Evolutionary conservation across 2,113 vertebrate species (phyloP).

Genomic region (Hydropotes inermis): DNA sequence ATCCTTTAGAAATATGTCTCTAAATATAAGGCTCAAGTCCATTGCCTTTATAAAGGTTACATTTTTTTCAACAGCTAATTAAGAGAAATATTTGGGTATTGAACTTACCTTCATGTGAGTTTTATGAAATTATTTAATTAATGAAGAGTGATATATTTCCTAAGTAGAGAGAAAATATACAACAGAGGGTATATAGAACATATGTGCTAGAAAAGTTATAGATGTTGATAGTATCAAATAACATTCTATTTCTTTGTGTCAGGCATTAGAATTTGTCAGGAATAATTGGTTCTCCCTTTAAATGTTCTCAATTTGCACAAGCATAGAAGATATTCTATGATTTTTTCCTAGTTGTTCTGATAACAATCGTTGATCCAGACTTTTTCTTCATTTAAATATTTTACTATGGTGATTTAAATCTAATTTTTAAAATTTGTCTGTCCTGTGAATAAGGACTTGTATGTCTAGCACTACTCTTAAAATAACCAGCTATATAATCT

Average conservation of each 20-base stretch:
- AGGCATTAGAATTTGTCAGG: not conserved
- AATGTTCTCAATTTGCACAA: not conserved
- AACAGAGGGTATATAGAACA: not conserved
- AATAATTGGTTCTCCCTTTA: not conserved
- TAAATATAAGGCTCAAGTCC: not conserved
- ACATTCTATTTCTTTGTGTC: not conserved
- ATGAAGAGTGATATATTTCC: not conserved
- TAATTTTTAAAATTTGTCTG: not conserved
- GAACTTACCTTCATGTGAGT: constrained; percentile 22
- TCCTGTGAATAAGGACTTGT: not conserved
- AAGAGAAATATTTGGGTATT: constrained; percentile 52
- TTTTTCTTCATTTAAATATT: not conserved
- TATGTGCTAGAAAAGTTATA: not conserved
- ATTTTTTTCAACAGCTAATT: constrained; percentile 37
- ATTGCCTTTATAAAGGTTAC: constrained; percentile 31
- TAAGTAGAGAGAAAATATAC: not conserved
- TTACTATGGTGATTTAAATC: not conserved
- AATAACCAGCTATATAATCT: not conserved
- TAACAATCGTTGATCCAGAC: not conserved
- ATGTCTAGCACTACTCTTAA: not conserved
- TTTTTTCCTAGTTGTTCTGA: constrained; percentile 8
- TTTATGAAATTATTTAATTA: constrained; percentile 52
- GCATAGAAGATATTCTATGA: not conserved
- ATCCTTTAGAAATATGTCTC: not conserved
- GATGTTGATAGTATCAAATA: not conserved